Base-by-base conservation (phyloP, 30 jellyfish, hydroid and myxozoan genomes). In the Aurelia aurita complex sp. Pacific region DNA sequence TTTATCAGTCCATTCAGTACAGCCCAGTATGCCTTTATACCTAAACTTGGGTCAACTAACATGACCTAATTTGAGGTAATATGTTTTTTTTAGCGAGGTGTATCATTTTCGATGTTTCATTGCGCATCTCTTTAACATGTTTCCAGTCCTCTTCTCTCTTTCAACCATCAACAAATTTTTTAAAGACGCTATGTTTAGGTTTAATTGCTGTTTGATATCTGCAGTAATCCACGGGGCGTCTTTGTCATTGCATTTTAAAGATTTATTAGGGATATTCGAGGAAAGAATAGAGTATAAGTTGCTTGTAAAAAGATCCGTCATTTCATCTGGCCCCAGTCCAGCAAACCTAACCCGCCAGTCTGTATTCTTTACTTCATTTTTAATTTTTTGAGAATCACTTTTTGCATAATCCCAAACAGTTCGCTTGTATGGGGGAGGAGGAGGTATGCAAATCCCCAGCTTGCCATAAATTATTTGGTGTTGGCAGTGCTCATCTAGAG, bases 11-110 rank as follows among this genome's bases (percentile, higher is more conserved):
- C 7, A n/a, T 53, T 77, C 52, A 77, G 59, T 6, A 64, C 52
- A 46, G 80, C 43, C 88, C 88, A 77, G 63, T 77, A 77, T 55
- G 74, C 69, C 79, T 77, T 60, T 12, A 67, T n/a, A 77, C 88
- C 80, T 50, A 34, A 14, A 1, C 5, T 55, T 4, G 80, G 88
- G 59, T 77, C 88, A 42, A 32, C 46, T 64, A 77, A 57, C 23
- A 29, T 59, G 34, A 64, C 88, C 88, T 50, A 77, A 52, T 5
- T 57, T 77, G 60, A 13, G 43, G 51, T 50, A 57, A 67, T 77
- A 57, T 23, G 64, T 55, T 13, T 59, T 65, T n/a, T 42, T 77
- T 77, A 15, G 88, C 77, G 29, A n/a, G 51, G 13, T 19, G 51
- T 66, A 66, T 34, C 76, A n/a, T 19, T 34, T 34, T 77, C 32